Base-by-base conservation (phyloP, 2,797 vertebrate species). In the Rhinoraja longicauda region DNA sequence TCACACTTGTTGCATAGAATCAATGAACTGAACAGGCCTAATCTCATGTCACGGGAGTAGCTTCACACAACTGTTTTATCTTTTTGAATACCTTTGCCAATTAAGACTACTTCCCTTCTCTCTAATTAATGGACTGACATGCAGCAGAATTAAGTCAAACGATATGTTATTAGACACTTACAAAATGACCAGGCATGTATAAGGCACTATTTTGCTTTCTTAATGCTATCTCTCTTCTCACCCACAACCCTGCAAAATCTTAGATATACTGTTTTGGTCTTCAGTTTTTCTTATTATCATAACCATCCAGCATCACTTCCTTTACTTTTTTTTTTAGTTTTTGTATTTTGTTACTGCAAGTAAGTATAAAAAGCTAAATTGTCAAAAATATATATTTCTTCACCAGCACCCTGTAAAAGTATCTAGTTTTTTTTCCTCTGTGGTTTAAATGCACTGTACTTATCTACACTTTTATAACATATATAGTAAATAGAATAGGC, bases 351-450 rank as follows among this genome's bases (percentile, higher is more conserved):
- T 95, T 94, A 93, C 95, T 96, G 96, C 96, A 97, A 97, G 96
- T 92, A 98, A 98, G 98, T 99, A 99, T 99, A 99, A 99, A 99
- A 99, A 99, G 98, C 98, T 99, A 99, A 99, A 99, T 99, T 98
- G 99, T 96, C 98, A 99, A 99, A 99, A 99, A 99, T 99, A 99
- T 98, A 97, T 97, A 96, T 97, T 96, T 97, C 98, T 97, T 98
- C 98, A 98, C 98, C 98, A 99, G 99, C 98, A 99, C 98, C 98
- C 99, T 99, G 99, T 99, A 99, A 99, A 99, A 99, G 98, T 98
- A 98, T 98, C 98, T 98, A 97, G 97, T 96, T 95, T 73, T 96
- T 95, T 73, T 97, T 93, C 93, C 93, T 93, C 93, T 93, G 93
- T 93, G 64, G 96, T 96, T 96, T 94, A 95, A 96, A 97, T 97